Percentiles rank a stretch among this genome's conserved stretches.
phyloP scores from a whole-genome alignment of 1,140 invertebrate species.

The Lutraria rhynchaena region DNA sequence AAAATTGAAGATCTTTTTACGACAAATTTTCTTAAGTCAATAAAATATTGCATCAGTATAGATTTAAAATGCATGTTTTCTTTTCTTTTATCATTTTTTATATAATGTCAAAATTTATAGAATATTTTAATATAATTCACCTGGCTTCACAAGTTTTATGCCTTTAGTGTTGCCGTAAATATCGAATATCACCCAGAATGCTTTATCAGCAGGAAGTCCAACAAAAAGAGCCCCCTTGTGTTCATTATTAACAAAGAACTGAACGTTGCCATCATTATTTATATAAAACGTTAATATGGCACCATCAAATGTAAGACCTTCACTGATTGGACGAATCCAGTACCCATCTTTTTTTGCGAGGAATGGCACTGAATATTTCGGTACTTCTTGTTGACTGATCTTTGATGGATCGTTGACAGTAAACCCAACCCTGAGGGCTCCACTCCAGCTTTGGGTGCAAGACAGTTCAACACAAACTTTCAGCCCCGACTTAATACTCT shows the following conservation, averaged over 20 bases:
- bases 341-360: conserved; percentile 77
- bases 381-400: conserved; percentile 68
- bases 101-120: too few species aligned
- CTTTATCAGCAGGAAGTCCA: conserved; percentile 75
- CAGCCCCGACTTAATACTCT: conserved; percentile 76
- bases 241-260: conserved; percentile 81
- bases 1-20: too few species aligned
- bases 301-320: conserved; percentile 70
- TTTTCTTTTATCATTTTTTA: too few species aligned
- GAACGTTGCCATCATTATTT: conserved; percentile 76
- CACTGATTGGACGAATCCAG: conserved; percentile 79
- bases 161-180: conserved; percentile 81
- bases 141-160: conserved; percentile 78
- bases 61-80: neutral
- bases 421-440: conserved; percentile 80
- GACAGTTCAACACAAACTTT: conserved; percentile 77
- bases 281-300: conserved; percentile 79
- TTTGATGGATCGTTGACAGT: conserved; percentile 78
- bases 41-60: neutral
- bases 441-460: conserved; percentile 78
- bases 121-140: conserved; percentile 71
- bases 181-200: conserved; percentile 81
- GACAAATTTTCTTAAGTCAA: too few species aligned
- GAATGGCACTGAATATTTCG: conserved; percentile 80
- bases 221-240: conserved; percentile 79